Evolutionary conservation across 2,797 vertebrate species (phyloP), one percentile per base, ranked within the genome.

Genomic region (Sebastes trivittatus): DNA sequence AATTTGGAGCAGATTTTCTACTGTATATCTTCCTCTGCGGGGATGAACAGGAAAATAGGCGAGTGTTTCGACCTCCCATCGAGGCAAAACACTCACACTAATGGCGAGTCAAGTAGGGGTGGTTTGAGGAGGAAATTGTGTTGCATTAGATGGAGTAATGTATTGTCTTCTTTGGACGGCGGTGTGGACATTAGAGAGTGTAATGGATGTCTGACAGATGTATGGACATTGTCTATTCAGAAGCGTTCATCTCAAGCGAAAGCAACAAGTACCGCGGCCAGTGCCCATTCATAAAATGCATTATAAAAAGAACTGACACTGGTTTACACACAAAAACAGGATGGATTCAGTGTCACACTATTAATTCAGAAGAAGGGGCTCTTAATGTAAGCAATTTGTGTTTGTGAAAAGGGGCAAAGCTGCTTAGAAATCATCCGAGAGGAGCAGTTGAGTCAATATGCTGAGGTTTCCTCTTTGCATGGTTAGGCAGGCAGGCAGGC

Each of bases 101-200:
- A 93, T 90, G 81, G 75, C 67, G n/a, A 81, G 81, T 85, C 75
- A 85, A 85, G 81, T 55, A 80, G 54, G 7, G 22, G 22, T 11
- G 80, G 61, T 84, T 78, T 75, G 54, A 80, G 77, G 82, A 86
- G 88, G 89, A 85, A 86, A 89, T 77, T 54, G 82, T 75, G 82
- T 66, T 83, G 83, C 91, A 93, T 92, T 91, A 91, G 83, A 49
- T 56, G 11, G 38, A 89, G 78, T 67, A 74, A 79, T 81, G 69
- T 9, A 52, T 76, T 65, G 67, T 82, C 69, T 72, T 76, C 77
- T 61, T 56, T 64, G 52, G 52, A 52, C 38, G 76, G 67, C 1
- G 13, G 72, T 42, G 67, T 29, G 36, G 73, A 86, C 81, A 84
- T 32, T 66, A 81, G 49, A 38, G 73, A 68, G 71, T 32, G 16